A percentile compares a stretch with the other conserved stretches of the same genome.
phyloP scores from a whole-genome alignment of 1,140 invertebrate genomes.

The Elymnias hypermnestra region DNA sequence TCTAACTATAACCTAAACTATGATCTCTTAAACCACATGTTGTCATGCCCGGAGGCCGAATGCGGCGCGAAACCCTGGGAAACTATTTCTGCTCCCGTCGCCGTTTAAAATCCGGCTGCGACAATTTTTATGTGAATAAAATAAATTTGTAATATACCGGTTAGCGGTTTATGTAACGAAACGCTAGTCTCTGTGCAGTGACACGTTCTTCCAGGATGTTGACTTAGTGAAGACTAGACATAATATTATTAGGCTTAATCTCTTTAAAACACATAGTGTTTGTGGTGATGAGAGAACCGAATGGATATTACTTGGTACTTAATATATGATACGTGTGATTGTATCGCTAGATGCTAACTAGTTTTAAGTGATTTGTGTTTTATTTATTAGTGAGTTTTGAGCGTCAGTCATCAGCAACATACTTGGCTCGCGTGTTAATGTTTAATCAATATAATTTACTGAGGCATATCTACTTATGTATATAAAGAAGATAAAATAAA shows the following conservation, averaged over 20 bases:
- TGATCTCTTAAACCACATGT: slow-evolving; percentile 39
- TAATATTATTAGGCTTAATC: slow-evolving; percentile 31
- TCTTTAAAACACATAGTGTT: slow-evolving; percentile 60
- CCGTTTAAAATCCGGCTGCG: slow-evolving; percentile 2
- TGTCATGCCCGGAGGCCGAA: slow-evolving; percentile 15
- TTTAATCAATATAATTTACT: slow-evolving; percentile 62
- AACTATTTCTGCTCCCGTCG: not conserved
- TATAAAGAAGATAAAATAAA: slow-evolving; percentile 61
- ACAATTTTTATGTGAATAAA: slow-evolving; percentile 13
- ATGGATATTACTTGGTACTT: slow-evolving; percentile 56
- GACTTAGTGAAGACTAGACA: slow-evolving; percentile 45
- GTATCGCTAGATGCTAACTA: slow-evolving; percentile 60
- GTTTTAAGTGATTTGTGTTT: slow-evolving; percentile 41
- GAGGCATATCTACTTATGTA: slow-evolving; percentile 71
- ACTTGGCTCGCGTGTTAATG: slow-evolving; percentile 52
- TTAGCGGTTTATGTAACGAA: slow-evolving; percentile 27
- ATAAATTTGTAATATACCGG: slow-evolving; percentile 20
- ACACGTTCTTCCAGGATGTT: slow-evolving; percentile 51
- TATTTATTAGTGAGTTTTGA: slow-evolving; percentile 51
- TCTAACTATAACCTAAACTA: slow-evolving; percentile 27
- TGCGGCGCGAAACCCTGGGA: not conserved
- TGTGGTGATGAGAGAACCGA: slow-evolving; percentile 36
- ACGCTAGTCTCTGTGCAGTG: slow-evolving; percentile 55
- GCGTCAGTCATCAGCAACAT: slow-evolving; percentile 42
- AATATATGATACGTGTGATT: slow-evolving; percentile 50